A percentile compares a stretch with the other conserved stretches of the same genome.
These are phyloP conservation scores for Aramus guarauna DNA, from an alignment of 2,113 vertebrate species.

Conservation along the genomic window DNA sequence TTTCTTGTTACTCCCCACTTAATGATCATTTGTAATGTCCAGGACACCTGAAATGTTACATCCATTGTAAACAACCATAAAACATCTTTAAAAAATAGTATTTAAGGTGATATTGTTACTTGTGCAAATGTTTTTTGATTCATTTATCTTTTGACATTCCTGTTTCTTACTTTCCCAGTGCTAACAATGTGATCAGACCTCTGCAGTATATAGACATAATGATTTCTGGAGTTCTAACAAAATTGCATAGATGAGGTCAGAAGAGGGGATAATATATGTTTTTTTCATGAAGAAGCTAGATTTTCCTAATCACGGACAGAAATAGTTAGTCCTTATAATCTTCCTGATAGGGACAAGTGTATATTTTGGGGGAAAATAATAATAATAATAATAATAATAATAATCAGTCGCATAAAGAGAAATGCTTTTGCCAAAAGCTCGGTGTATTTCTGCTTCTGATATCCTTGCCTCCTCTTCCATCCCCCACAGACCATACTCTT, in stretches of 20 bases:
- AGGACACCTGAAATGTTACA: not conserved
- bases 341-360: not conserved
- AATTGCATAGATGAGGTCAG: not conserved
- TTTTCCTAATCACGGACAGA: not conserved
- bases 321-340: not conserved
- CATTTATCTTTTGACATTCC: not conserved
- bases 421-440: not conserved
- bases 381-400: too few species aligned
- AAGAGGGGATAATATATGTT: not conserved
- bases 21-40: not conserved
- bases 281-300: not conserved
- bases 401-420: not conserved
- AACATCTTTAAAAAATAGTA: not conserved
- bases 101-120: not conserved
- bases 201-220: not conserved
- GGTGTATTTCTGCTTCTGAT: not conserved
- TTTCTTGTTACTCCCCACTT: not conserved
- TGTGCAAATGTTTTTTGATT: not conserved
- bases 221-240: not conserved
- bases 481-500: not conserved
- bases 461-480: not conserved
- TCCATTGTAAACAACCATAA: not conserved
- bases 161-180: not conserved
- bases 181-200: not conserved
- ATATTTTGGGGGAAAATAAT: too few species aligned